These are phyloP conservation scores for Elymnias hypermnestra DNA, from an alignment of 1,140 invertebrate species.

Conservation along the genomic window DNA sequence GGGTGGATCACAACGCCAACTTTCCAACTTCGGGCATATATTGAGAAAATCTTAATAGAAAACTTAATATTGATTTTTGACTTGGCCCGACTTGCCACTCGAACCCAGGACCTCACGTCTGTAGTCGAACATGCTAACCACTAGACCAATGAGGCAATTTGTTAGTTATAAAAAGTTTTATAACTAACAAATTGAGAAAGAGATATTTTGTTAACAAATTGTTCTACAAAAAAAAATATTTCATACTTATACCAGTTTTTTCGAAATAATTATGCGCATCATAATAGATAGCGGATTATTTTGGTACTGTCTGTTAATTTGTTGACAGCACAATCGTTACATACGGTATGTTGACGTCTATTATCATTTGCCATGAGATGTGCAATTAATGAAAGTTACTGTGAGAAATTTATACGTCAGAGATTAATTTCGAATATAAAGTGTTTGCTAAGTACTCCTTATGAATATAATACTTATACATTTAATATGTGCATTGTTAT, in stretches of 20 bases:
- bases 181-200: too few relatives aligned
- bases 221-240: background rate
- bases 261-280: constrained; percentile 8
- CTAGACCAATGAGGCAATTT: too few relatives aligned
- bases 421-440: background rate
- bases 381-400: constrained; percentile 39
- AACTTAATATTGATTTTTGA: too few relatives aligned
- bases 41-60: too few relatives aligned
- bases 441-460: background rate
- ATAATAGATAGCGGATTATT: constrained; percentile 65
- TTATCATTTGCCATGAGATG: constrained; percentile 34
- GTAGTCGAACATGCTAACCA: too few relatives aligned
- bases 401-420: constrained; percentile 8
- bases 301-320: constrained; percentile 62
- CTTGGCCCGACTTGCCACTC: too few relatives aligned
- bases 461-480: too few relatives aligned
- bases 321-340: constrained; percentile 63
- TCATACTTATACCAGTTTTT: background rate
- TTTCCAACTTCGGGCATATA: too few relatives aligned
- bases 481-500: too few relatives aligned
- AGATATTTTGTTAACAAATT: background rate
- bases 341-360: constrained; percentile 49
- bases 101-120: too few relatives aligned
- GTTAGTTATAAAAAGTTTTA: too few relatives aligned
- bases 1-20: too few relatives aligned